Conservation (phyloP, 2,797 vertebrate species). For the Thaleichthys pacificus region DNA sequence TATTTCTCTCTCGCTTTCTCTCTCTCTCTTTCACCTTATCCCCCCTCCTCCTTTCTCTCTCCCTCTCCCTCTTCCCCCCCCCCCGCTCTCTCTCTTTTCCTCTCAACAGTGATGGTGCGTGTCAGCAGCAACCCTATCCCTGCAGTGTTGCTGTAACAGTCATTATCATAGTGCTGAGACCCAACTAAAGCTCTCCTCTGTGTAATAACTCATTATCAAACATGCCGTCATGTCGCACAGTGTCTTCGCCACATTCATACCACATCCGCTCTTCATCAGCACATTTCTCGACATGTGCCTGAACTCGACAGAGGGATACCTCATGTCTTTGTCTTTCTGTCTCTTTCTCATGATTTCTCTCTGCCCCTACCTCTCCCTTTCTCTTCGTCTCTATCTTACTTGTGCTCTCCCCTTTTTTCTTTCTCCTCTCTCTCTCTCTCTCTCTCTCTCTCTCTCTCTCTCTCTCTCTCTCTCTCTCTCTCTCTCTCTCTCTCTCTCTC, state of each 20-base stretch:
- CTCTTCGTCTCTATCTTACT: too few relatives aligned
- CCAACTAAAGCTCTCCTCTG: constrained; percentile 43
- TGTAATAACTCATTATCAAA: constrained; percentile 40
- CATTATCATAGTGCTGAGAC: constrained; percentile 31
- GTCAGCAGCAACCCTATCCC: constrained; percentile 12
- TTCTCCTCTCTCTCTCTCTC: too few relatives aligned
- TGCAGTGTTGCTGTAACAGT: constrained; percentile 6
- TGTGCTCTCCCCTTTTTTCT: too few relatives aligned
- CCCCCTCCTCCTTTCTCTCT: too few relatives aligned
- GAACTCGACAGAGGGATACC: not conserved
- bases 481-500: too few relatives aligned
- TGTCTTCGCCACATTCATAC: constrained; percentile 39
- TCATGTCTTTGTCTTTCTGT: not conserved
- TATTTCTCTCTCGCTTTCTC: too few relatives aligned
- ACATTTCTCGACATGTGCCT: constrained; percentile 32
- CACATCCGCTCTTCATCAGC: constrained; percentile 53
- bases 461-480: not conserved
- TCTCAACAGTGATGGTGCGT: too few relatives aligned
- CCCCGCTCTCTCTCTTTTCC: too few relatives aligned
- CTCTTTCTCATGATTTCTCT: not conserved
- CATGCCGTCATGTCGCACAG: constrained; percentile 47
- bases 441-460: not conserved
- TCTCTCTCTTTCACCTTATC: too few relatives aligned
- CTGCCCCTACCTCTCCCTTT: too few relatives aligned
- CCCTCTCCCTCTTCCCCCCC: too few relatives aligned